These are phyloP conservation scores for Ptilorrhoa leucosticta DNA, from an alignment of 2,113 vertebrate species.

Conservation along the genomic window DNA sequence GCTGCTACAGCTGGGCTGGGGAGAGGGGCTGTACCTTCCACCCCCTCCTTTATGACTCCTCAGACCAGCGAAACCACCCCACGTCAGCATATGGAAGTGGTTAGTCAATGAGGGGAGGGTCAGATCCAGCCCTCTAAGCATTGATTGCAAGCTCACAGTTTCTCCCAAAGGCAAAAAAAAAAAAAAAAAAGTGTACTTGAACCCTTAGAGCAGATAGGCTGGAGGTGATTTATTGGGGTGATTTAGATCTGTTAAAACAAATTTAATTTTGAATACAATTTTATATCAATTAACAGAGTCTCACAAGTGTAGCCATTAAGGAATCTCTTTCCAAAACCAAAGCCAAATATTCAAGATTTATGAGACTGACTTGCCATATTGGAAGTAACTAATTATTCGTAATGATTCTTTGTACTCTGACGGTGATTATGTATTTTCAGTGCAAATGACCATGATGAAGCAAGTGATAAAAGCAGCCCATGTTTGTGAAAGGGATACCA, in stretches of 20 bases:
- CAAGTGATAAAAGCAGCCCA: neutral
- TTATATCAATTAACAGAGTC: constrained; percentile 51
- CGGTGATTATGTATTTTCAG: constrained; percentile 53
- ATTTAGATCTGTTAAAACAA: constrained; percentile 41
- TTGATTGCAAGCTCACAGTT: neutral
- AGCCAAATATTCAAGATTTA: constrained; percentile 50
- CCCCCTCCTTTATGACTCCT: neutral
- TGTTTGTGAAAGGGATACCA: neutral
- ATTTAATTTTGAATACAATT: constrained; percentile 62
- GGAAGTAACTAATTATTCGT: constrained; percentile 39
- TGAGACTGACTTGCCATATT: constrained; percentile 26
- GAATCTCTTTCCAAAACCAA: constrained; percentile 45
- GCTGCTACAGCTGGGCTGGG: rapidly evolving
- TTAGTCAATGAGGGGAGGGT: neutral
- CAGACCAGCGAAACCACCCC: neutral
- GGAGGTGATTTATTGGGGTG: constrained; percentile 48
- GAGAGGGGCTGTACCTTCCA: rapidly evolving
- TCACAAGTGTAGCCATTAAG: constrained; percentile 39
- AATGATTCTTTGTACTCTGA: constrained; percentile 44
- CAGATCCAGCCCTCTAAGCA: neutral
- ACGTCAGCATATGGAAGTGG: neutral
- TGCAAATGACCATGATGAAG: constrained; percentile 38
- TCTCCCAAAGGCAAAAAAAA: neutral
- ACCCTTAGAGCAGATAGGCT: neutral
- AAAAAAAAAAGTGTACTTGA: neutral